Percentiles rank a stretch among this genome's conserved stretches.
These are phyloP conservation scores for Athalia circularis DNA, from an alignment of 2,888 invertebrate genomes.

Conservation along the genomic window DNA sequence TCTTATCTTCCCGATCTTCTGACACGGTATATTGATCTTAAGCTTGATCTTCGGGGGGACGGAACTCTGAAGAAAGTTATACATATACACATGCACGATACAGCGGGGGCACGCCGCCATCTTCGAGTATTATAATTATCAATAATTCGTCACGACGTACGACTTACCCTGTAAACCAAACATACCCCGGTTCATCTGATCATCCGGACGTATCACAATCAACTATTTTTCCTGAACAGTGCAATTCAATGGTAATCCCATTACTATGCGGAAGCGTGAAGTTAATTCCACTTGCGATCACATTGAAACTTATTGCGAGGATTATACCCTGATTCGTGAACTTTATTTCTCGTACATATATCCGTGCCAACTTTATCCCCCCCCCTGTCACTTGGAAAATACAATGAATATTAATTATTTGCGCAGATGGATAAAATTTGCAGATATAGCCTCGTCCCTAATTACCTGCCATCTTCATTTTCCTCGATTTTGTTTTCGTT, in stretches of 20 bases:
- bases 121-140: neutral
- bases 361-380: neutral
- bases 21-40: slow-evolving; percentile 26
- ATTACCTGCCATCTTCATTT: neutral
- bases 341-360: neutral
- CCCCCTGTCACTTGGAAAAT: neutral
- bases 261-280: slow-evolving; percentile 40
- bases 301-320: slow-evolving; percentile 37
- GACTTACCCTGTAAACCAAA: neutral
- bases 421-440: neutral
- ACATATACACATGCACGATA: neutral
- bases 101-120: neutral
- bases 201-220: slow-evolving; percentile 42
- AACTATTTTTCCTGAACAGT: slow-evolving; percentile 1
- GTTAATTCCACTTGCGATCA: slow-evolving; percentile 46
- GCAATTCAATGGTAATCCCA: slow-evolving; percentile 38
- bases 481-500: neutral
- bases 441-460: neutral
- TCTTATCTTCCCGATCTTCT: slow-evolving; percentile 29
- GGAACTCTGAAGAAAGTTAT: slow-evolving; percentile 1
- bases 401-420: neutral
- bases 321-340: slow-evolving; percentile 47
- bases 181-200: neutral
- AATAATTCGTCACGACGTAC: slow-evolving; percentile 16
- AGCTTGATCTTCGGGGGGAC: slow-evolving; percentile 21